Evolutionary conservation across 2,797 vertebrate species (phyloP).

Genomic region (Falco cherrug): DNA sequence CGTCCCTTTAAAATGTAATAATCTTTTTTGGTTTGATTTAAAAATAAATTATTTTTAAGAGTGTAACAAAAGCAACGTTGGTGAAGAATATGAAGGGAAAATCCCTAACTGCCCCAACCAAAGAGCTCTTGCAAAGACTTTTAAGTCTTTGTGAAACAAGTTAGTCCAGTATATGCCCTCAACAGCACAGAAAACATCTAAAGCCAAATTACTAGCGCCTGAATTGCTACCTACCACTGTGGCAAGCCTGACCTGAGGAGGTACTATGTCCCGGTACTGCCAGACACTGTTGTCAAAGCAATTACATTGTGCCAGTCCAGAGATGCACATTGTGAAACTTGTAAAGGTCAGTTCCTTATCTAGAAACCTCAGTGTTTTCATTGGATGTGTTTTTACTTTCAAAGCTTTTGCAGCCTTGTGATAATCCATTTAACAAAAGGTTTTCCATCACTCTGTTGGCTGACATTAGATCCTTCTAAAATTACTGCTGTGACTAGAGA

Average conservation of each 20-base stretch:
- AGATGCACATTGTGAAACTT: not conserved
- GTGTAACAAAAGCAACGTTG: not conserved
- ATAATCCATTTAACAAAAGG: not conserved
- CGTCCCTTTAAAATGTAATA: not conserved
- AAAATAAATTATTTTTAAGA: not conserved
- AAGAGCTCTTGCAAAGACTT: not conserved
- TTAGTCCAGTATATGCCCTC: not conserved
- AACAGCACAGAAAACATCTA: not conserved
- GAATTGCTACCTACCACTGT: not conserved
- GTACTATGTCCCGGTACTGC: not conserved
- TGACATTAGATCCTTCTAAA: not conserved
- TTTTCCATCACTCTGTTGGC: not conserved
- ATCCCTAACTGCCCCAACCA: not conserved
- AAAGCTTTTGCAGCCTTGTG: not conserved
- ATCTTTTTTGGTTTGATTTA: not conserved
- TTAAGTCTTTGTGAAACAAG: not conserved
- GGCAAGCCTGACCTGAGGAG: not conserved
- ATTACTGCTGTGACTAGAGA: not conserved
- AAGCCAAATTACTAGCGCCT: not conserved
- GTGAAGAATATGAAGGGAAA: not conserved
- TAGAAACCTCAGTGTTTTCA: not conserved
- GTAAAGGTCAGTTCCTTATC: constrained; percentile 33
- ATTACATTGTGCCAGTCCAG: not conserved
- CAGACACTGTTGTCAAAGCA: not conserved
- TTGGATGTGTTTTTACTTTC: not conserved